phyloP scores from a whole-genome alignment of 1,140 invertebrate genomes.

The Popillia japonica region DNA sequence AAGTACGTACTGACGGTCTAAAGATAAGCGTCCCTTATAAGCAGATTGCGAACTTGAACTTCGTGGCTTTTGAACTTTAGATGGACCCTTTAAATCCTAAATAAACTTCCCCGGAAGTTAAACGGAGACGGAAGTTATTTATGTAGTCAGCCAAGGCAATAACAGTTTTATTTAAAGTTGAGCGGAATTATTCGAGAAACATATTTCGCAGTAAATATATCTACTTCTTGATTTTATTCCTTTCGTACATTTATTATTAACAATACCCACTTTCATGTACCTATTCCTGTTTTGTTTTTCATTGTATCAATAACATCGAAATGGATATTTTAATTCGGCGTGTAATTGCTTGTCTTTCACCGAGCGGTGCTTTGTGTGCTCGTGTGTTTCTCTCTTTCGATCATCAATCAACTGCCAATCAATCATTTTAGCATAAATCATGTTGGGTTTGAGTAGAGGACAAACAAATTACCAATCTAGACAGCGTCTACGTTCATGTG shows the following conservation, averaged over 20 bases:
- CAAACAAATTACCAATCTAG: not conserved
- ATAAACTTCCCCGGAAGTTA: not conserved
- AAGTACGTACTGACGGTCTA: not conserved
- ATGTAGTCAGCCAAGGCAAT: not conserved
- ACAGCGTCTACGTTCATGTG: too few species aligned
- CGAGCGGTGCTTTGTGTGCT: not conserved
- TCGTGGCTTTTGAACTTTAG: not conserved
- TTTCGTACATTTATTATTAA: too few species aligned
- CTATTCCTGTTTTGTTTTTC: too few species aligned
- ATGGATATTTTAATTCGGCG: not conserved
- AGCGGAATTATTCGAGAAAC: too few species aligned
- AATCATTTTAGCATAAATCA: conserved; percentile 15
- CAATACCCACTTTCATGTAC: too few species aligned
- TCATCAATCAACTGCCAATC: conserved; percentile 18
- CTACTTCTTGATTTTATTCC: too few species aligned
- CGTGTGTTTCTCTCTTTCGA: not conserved
- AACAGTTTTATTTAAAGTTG: too few species aligned
- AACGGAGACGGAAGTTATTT: not conserved
- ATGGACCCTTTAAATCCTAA: not conserved
- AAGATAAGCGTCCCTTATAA: not conserved
- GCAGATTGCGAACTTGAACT: conserved; percentile 13
- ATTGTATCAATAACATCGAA: not conserved
- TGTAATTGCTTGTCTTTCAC: conserved; percentile 15
- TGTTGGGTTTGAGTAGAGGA: not conserved
- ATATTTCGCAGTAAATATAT: too few species aligned